Percentiles rank a stretch among this genome's conserved stretches.
Conservation (phyloP, 2,797 vertebrate species). For the Onychomys arenicola region DNA sequence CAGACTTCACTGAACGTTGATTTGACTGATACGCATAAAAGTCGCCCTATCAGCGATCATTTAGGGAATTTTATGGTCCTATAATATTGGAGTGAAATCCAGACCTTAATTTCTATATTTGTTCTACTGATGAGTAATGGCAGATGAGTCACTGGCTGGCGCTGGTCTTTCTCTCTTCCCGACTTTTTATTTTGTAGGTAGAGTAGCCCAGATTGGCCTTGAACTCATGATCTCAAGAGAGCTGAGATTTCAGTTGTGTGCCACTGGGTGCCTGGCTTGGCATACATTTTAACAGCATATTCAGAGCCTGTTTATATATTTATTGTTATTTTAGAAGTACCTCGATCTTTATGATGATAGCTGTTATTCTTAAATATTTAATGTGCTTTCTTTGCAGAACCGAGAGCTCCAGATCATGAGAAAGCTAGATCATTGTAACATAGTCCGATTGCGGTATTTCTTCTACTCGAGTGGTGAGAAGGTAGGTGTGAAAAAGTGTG, state of each 20-base stretch:
- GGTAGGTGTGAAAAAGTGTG: conserved; percentile 87
- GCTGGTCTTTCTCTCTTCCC: no score
- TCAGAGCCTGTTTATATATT: background rate
- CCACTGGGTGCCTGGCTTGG: background rate
- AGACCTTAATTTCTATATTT: conserved; percentile 16
- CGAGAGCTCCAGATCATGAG: conserved; percentile 99
- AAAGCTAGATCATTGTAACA: conserved; percentile 99
- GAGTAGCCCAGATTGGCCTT: background rate
- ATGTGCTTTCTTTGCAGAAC: conserved; percentile 90
- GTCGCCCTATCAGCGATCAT: background rate
- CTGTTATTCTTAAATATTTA: conserved; percentile 60
- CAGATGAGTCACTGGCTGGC: background rate
- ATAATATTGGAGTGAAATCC: background rate
- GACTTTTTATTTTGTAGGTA: background rate
- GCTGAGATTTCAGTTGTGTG: background rate
- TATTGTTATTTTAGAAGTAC: conserved; percentile 45
- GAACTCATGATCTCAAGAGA: background rate
- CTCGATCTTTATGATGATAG: conserved; percentile 48
- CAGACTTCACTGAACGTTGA: conserved; percentile 1
- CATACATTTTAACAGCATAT: background rate
- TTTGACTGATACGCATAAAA: conserved; percentile 26
- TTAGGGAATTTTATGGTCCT: background rate
- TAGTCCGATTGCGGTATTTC: conserved; percentile 98
- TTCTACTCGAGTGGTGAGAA: conserved; percentile 99
- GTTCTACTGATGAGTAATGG: background rate